These are phyloP conservation scores for Hetaerina americana DNA, from an alignment of 1,140 invertebrate genomes.

Conservation along the genomic window DNA sequence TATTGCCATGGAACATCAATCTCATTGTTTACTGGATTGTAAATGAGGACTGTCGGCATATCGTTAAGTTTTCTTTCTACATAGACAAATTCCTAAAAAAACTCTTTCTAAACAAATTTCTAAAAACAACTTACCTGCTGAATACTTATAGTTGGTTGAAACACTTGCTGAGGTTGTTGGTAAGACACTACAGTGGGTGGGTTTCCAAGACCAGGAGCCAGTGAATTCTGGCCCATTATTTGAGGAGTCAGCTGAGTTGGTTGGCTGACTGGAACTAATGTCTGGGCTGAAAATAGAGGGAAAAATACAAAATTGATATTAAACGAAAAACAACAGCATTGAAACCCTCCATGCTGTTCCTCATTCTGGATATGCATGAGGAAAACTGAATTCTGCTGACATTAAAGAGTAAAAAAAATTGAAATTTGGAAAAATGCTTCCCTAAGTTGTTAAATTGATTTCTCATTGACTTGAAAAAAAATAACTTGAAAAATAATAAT, in stretches of 20 bases:
- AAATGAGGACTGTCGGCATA: too few species aligned
- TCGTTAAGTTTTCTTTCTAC: too few species aligned
- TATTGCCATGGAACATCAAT: too few species aligned
- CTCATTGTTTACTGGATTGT: too few species aligned
- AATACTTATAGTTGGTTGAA: slow-evolving; percentile 38
- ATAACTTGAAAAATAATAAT: too few species aligned
- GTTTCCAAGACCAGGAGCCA: slow-evolving; percentile 34
- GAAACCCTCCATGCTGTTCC: slow-evolving; percentile 10
- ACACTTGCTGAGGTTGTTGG: slow-evolving; percentile 41
- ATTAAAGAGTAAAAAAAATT: too few species aligned
- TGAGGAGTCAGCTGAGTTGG: slow-evolving; percentile 36
- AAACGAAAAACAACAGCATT: background rate
- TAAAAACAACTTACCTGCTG: slow-evolving; percentile 31
- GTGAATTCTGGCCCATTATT: slow-evolving; percentile 36
- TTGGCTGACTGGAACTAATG: slow-evolving; percentile 7
- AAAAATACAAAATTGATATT: background rate
- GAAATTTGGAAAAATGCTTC: too few species aligned
- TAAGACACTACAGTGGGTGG: slow-evolving; percentile 43
- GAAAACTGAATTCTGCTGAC: too few species aligned
- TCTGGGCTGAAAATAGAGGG: slow-evolving; percentile 5
- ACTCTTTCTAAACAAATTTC: too few species aligned
- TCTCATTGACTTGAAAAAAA: too few species aligned
- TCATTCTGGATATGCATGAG: slow-evolving; percentile 16
- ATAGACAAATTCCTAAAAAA: too few species aligned
- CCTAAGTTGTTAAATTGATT: too few species aligned